These are phyloP conservation scores for Pantelozetes paolii DNA, from an alignment of 2,888 invertebrate genomes.

Conservation along the genomic window DNA sequence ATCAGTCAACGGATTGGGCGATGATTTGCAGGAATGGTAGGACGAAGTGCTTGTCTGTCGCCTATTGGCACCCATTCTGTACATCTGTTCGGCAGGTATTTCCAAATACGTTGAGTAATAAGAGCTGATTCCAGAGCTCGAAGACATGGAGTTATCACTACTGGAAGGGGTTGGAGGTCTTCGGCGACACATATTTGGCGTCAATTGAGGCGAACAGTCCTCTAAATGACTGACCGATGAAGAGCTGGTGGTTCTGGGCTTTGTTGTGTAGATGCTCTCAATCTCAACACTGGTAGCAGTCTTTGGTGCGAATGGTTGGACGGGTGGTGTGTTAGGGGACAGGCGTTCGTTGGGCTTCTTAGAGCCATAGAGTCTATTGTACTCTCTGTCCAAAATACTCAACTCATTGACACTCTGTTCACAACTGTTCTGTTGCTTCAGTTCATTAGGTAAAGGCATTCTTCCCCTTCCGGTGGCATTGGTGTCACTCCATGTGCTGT, in stretches of 20 bases:
- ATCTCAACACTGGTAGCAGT: conserved; percentile 32
- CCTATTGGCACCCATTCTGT: background rate
- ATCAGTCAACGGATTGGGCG: background rate
- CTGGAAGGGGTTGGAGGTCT: conserved; percentile 12
- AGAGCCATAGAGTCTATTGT: conserved; percentile 45
- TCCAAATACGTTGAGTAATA: conserved; percentile 29
- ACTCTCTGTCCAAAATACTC: conserved; percentile 45
- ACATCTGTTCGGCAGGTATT: conserved; percentile 24
- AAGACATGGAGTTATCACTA: conserved; percentile 9
- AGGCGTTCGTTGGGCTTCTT: conserved; percentile 43
- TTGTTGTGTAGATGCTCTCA: conserved; percentile 38
- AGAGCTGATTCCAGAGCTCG: conserved; percentile 30
- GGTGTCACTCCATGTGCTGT: background rate
- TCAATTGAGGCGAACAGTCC: background rate
- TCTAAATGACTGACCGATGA: background rate
- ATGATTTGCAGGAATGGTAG: conserved; percentile 8
- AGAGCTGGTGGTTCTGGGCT: background rate
- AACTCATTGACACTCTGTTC: background rate
- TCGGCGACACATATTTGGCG: background rate
- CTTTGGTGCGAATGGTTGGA: conserved; percentile 14
- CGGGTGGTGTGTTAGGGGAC: background rate
- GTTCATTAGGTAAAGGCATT: conserved; percentile 24
- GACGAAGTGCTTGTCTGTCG: background rate
- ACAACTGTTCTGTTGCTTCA: background rate
- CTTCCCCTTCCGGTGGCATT: background rate